phyloP scores from a whole-genome alignment of 2,797 vertebrate genomes.

The Chanos chanos region DNA sequence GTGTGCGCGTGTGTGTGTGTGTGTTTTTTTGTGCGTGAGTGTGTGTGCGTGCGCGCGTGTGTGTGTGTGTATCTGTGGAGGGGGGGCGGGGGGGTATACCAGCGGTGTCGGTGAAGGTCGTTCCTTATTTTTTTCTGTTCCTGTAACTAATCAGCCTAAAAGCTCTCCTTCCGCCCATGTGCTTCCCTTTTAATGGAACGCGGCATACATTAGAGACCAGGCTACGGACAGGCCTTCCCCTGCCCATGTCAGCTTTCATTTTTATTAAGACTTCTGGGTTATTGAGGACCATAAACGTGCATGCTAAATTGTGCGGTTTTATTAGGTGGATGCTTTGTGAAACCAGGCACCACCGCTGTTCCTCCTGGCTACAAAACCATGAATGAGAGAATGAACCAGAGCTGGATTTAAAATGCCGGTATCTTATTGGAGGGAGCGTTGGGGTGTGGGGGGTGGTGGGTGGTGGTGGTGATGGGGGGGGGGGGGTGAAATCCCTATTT shows the following conservation, averaged over 20 bases:
- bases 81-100: slow-evolving; percentile 44
- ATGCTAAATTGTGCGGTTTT: slow-evolving; percentile 72
- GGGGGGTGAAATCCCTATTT: too few relatives aligned
- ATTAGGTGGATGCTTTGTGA: slow-evolving; percentile 59
- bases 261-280: slow-evolving; percentile 83
- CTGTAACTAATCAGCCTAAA: slow-evolving; percentile 87
- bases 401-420: slow-evolving; percentile 26
- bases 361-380: slow-evolving; percentile 25
- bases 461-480: too few relatives aligned
- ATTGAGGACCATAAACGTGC: slow-evolving; percentile 76
- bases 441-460: too few relatives aligned
- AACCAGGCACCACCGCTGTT: not conserved
- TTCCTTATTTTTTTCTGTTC: slow-evolving; percentile 65
- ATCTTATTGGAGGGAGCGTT: too few relatives aligned
- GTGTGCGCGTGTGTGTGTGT: slow-evolving; percentile 11
- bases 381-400: slow-evolving; percentile 17
- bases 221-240: slow-evolving; percentile 71
- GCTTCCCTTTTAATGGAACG: slow-evolving; percentile 78
- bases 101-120: slow-evolving; percentile 71
- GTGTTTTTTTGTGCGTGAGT: slow-evolving; percentile 21
- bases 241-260: slow-evolving; percentile 79
- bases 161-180: slow-evolving; percentile 77
- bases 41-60: slow-evolving; percentile 5
- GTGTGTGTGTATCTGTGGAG: not conserved
- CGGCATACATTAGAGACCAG: slow-evolving; percentile 78